phyloP scores from a whole-genome alignment of 2,113 vertebrate genomes.

The Gobiocypris rarus region DNA sequence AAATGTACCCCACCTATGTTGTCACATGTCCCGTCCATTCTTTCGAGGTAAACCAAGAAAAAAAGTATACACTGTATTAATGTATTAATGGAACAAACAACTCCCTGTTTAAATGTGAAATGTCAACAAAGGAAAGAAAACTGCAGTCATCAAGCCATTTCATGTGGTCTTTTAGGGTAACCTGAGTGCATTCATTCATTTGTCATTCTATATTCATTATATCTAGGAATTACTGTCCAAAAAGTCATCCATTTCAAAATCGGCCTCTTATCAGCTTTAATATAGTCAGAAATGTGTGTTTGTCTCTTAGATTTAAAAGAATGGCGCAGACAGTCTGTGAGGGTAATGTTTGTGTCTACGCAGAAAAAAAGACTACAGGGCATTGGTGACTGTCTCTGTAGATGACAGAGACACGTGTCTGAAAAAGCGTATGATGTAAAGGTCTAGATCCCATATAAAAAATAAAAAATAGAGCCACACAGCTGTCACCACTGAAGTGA shows the following conservation, averaged over 20 bases:
- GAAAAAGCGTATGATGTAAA: background rate
- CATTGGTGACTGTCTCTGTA: background rate
- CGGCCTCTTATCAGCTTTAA: conserved; percentile 22
- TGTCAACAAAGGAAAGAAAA: background rate
- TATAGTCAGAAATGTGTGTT: background rate
- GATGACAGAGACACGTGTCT: background rate
- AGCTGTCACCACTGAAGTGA: background rate
- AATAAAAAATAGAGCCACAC: background rate
- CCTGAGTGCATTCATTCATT: background rate
- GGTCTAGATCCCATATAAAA: background rate
- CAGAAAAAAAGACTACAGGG: conserved; percentile 1
- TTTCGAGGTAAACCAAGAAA: no score
- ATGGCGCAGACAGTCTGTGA: background rate
- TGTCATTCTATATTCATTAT: background rate
- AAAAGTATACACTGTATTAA: no score
- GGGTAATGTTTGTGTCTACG: background rate
- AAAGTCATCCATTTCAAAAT: background rate
- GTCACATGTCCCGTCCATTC: no score
- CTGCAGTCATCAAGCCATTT: background rate
- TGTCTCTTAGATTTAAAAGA: background rate
- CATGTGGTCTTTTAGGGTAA: background rate
- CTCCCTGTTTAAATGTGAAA: background rate
- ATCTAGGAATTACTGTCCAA: background rate
- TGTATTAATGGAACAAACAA: no score
- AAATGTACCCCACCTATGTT: no score